Evolutionary conservation across 2,797 vertebrate species (phyloP).

Genomic region (Alouatta caraya): DNA sequence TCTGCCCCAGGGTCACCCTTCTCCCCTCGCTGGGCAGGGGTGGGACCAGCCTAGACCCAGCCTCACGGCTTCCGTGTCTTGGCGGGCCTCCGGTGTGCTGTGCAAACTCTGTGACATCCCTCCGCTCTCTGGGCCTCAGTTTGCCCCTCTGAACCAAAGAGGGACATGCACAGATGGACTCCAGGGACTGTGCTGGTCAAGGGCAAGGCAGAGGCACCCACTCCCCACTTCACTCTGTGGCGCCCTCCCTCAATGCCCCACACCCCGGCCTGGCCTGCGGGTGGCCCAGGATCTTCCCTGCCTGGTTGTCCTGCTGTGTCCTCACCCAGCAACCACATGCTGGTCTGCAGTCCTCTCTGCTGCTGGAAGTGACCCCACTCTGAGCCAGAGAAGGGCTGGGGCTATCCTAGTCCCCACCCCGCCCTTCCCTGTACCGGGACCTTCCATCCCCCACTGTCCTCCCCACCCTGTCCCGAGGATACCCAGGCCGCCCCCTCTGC

Average conservation of each 20-base stretch:
- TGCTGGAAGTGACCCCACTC: neutral
- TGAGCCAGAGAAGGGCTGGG: fast-evolving
- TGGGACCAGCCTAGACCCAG: fast-evolving
- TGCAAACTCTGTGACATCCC: fast-evolving
- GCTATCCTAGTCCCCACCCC: neutral
- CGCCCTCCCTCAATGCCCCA: fast-evolving
- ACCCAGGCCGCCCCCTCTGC: neutral
- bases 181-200: fast-evolving
- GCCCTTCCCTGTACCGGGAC: fast-evolving
- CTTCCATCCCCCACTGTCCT: fast-evolving
- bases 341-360: neutral
- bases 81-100: neutral
- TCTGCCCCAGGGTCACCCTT: too few relatives aligned
- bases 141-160: neutral
- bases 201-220: neutral
- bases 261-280: neutral
- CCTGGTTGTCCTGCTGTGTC: too few relatives aligned
- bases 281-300: too few relatives aligned
- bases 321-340: too few relatives aligned
- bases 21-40: too few relatives aligned
- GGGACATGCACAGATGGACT: fast-evolving
- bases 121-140: neutral
- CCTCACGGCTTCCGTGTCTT: neutral
- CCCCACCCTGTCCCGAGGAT: fast-evolving
- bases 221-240: fast-evolving